A percentile compares a stretch with the other conserved stretches of the same genome.
Evolutionary conservation across 2,113 vertebrate species (phyloP).

Genomic region (Egretta garzetta): DNA sequence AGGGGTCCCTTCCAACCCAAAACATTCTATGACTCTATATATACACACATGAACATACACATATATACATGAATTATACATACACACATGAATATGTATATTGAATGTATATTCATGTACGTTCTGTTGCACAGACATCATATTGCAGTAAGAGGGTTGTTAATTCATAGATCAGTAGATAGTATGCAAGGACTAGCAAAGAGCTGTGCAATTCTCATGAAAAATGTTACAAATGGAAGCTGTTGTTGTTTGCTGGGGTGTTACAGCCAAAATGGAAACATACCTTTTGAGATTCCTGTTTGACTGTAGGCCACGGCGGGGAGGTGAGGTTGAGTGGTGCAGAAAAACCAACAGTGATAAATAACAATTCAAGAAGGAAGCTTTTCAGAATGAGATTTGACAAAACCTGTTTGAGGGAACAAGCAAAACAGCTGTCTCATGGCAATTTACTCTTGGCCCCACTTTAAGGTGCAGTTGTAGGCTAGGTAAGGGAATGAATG

Average conservation of each 20-base stretch:
- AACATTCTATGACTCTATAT: too few species aligned
- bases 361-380: not conserved
- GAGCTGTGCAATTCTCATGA: not conserved
- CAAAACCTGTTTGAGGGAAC: not conserved
- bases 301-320: not conserved
- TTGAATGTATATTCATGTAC: not conserved
- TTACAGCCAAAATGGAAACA: not conserved
- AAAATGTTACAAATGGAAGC: not conserved
- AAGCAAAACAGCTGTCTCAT: not conserved
- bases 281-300: not conserved
- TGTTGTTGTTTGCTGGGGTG: not conserved
- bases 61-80: not conserved
- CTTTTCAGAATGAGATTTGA: not conserved
- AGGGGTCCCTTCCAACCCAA: too few species aligned
- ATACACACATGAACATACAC: too few species aligned
- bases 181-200: not conserved
- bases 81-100: too few species aligned
- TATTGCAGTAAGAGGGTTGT: not conserved
- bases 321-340: not conserved
- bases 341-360: not conserved
- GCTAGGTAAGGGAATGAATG: not conserved
- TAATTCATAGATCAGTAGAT: not conserved
- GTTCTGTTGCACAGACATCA: not conserved
- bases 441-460: not conserved
- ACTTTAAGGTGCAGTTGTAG: not conserved